A percentile compares a stretch with the other conserved stretches of the same genome.
Conservation (phyloP, 2,888 invertebrate species). For the Cotesia congregata region DNA sequence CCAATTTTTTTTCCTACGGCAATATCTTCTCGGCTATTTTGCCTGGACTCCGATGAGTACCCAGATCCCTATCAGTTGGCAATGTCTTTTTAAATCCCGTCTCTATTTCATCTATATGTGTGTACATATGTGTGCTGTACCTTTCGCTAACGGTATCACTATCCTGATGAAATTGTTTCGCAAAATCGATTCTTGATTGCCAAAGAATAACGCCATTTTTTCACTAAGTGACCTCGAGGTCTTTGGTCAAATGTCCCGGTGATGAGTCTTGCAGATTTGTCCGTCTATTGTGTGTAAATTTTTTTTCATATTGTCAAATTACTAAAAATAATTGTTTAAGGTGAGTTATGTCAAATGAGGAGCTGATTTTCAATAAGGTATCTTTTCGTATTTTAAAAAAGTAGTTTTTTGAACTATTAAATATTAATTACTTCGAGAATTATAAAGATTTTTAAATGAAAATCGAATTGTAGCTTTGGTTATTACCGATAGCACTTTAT, state of each 20-base stretch:
- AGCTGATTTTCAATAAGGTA: no score
- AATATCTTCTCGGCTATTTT: conserved; percentile 30
- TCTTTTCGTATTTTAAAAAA: no score
- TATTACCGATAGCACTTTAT: no score
- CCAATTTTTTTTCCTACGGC: conserved; percentile 9
- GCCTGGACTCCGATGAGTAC: conserved; percentile 4
- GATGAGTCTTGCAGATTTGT: no score
- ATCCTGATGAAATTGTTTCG: conserved; percentile 1
- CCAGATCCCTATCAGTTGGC: conserved; percentile 8
- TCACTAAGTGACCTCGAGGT: background rate
- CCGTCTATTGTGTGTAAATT: no score
- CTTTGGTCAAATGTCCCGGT: background rate
- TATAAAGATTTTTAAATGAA: no score
- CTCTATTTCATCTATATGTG: background rate
- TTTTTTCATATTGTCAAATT: no score
- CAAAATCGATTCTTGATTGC: background rate
- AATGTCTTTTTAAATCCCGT: conserved; percentile 1
- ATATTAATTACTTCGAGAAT: no score
- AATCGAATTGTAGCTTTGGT: no score
- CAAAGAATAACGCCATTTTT: background rate
- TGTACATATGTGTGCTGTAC: background rate
- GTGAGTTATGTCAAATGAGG: no score
- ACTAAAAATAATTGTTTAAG: no score
- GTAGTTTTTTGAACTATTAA: no score
- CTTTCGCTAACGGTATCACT: background rate